A percentile compares a stretch with the other conserved stretches of the same genome.
Conservation (phyloP, 2,888 invertebrate genomes). For the Pyrrhia umbra region DNA sequence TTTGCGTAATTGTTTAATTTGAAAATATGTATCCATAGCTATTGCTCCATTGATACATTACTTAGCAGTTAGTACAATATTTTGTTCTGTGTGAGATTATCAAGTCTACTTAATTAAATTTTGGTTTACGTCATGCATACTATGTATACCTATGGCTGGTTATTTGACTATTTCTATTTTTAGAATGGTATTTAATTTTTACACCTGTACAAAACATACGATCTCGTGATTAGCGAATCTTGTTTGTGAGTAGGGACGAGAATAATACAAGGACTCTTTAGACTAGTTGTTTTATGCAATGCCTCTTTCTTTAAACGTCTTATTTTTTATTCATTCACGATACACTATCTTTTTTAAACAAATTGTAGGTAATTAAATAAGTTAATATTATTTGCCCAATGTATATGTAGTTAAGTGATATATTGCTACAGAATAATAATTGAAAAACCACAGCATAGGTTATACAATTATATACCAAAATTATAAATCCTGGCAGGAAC, state of each 20-base stretch:
- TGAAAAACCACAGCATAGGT: not conserved
- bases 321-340: conserved; percentile 3
- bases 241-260: conserved; percentile 1
- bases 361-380: conserved; percentile 1
- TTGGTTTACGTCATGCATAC: too few relatives aligned
- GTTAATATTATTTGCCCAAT: not conserved
- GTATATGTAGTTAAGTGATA: not conserved
- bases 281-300: not conserved
- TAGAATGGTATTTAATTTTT: too few relatives aligned
- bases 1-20: too few relatives aligned
- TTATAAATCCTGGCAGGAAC: not conserved
- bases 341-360: conserved; percentile 11
- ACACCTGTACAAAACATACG: not conserved
- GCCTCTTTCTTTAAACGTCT: not conserved
- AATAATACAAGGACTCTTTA: not conserved
- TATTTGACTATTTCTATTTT: too few relatives aligned
- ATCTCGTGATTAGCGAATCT: not conserved
- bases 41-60: too few relatives aligned
- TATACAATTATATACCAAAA: not conserved
- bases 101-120: too few relatives aligned
- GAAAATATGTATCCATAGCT: too few relatives aligned
- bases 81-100: too few relatives aligned
- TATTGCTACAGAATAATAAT: not conserved
- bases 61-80: too few relatives aligned
- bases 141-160: too few relatives aligned